Evolutionary conservation across 2,113 vertebrate genomes (phyloP), one percentile per base, ranked within the genome.

Genomic region (Caranx melampygus): DNA sequence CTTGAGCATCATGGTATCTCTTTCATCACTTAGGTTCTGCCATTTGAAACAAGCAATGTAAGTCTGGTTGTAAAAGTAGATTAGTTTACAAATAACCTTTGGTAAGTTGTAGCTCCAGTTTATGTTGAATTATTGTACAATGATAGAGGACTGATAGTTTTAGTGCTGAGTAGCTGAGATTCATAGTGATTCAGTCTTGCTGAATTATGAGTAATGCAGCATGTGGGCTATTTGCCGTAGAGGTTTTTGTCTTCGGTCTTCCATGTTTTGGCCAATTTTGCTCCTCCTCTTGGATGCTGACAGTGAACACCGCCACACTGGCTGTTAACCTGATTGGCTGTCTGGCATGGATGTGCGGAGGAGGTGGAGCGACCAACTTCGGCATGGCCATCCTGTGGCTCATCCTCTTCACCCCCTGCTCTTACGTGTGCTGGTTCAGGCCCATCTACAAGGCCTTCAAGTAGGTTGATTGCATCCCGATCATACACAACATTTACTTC

Each of bases 401-500:
- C 91, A 96, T 99, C 92, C 97, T 99, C 92, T 99, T 99, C 95
- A 99, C 98, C 12, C 98, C 98, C 69, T 99, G 98, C 91, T 99
- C 98, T 92, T 99, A 99, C 81, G 97, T 99, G 91, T 99, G 98
- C 95, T 99, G 98, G 98, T 99, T 99, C 95, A 96, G 98, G 93
- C 98, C 98, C 92, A 98, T 99, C 95, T 99, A 99, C 95, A 99
- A 99, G 94, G 98, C 98, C 91, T 98, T 99, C 94, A 99, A 97
- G 98, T 99, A 95, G 97, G 98, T 95, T 81, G 42, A 83, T 10
- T 49, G 14, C 21, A n/a, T 16, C 37, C 62, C 6, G 62, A 82
- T 12, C 57, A 4, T 4, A 15, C 47, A 55, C 16, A 14, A 45
- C 4, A 37, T 37, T 12, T 61, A 12, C 26, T 49, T 26, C 58